Conservation (phyloP, 1,140 invertebrate species). For the Lepidurus couesii region DNA sequence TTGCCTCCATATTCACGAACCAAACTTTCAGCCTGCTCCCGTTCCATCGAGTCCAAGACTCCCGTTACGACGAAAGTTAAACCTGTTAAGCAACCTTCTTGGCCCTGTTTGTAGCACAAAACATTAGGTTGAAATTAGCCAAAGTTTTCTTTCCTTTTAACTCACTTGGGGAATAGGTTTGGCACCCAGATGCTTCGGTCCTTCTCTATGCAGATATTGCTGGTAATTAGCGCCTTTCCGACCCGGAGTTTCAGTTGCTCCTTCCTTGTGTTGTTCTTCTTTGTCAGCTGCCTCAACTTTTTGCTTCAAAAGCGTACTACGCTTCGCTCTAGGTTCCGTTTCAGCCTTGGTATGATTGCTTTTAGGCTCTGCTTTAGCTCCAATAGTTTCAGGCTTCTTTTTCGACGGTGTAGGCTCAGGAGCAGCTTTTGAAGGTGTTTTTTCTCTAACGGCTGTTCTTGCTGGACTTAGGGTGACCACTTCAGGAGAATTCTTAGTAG, state of each 20-base stretch:
- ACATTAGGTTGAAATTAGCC: slow-evolving; percentile 23
- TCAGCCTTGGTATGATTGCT: neutral
- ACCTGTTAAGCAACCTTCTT: slow-evolving; percentile 64
- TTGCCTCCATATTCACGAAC: slow-evolving; percentile 75
- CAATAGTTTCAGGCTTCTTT: neutral
- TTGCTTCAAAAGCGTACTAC: neutral
- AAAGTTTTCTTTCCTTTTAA: slow-evolving; percentile 16
- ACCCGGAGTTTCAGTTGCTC: neutral
- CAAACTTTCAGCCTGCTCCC: slow-evolving; percentile 66
- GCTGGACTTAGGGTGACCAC: neutral
- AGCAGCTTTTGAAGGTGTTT: neutral
- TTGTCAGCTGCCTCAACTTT: neutral
- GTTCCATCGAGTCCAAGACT: slow-evolving; percentile 79
- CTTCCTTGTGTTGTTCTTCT: neutral
- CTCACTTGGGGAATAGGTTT: slow-evolving; percentile 73
- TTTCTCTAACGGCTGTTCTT: neutral
- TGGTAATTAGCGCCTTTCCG: slow-evolving; percentile 51
- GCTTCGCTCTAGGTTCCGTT: neutral
- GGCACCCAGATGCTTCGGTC: slow-evolving; percentile 67
- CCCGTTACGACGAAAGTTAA: slow-evolving; percentile 79
- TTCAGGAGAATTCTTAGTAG: neutral
- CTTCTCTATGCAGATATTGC: slow-evolving; percentile 64
- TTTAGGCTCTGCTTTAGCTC: neutral
- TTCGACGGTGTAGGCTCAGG: neutral
- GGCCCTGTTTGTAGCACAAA: slow-evolving; percentile 51